A percentile compares a stretch with the other conserved stretches of the same genome.
Conservation (phyloP, 2,113 vertebrate species). For the Urocolius indicus region DNA sequence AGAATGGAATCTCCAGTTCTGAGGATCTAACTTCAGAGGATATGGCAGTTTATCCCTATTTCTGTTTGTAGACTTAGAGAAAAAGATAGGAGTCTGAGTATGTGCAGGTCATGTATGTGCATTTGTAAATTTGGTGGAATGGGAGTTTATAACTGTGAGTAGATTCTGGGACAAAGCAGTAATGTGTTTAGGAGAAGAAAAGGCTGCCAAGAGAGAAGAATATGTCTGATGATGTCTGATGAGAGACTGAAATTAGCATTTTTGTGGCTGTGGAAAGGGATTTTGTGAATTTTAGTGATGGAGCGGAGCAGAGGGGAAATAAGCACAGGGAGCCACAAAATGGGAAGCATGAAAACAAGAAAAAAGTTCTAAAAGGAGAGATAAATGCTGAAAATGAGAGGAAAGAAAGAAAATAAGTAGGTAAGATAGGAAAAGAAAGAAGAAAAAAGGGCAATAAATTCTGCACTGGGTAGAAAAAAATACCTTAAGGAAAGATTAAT, state of each 20-base stretch:
- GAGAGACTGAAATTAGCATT: neutral
- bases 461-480: neutral
- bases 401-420: neutral
- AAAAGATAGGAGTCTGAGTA: neutral
- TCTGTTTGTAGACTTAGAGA: neutral
- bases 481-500: neutral
- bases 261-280: neutral
- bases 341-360: neutral
- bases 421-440: neutral
- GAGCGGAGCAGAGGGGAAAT: neutral
- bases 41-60: neutral
- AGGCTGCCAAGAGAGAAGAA: neutral
- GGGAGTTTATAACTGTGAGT: neutral
- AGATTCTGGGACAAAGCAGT: neutral
- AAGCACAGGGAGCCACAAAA: neutral
- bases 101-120: neutral
- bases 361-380: neutral
- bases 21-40: neutral
- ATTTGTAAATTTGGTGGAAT: neutral
- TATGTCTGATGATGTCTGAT: neutral
- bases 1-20: neutral
- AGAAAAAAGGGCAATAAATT: neutral
- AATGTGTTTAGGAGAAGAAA: neutral
- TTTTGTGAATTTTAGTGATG: neutral
- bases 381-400: neutral